A percentile compares a stretch with the other conserved stretches of the same genome.
phyloP scores from a whole-genome alignment of 2,888 invertebrate genomes.

The Drosophila macrospina region DNA sequence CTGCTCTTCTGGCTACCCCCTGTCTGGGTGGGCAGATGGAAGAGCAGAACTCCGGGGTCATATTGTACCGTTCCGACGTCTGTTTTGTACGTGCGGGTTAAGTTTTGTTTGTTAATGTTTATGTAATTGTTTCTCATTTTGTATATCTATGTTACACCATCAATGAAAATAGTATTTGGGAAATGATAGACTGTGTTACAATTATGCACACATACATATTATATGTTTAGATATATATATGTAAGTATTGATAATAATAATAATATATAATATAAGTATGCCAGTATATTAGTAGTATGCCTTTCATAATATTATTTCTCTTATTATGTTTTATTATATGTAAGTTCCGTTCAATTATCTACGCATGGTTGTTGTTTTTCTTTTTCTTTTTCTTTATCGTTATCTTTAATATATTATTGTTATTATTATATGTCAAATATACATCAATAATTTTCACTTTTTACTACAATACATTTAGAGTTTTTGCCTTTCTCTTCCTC shows the following conservation, averaged over 20 bases:
- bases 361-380: slow-evolving; percentile 73
- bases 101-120: slow-evolving; percentile 1
- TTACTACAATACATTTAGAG: slow-evolving; percentile 67
- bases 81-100: slow-evolving; percentile 20
- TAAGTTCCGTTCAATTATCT: slow-evolving; percentile 71
- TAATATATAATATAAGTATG: slow-evolving; percentile 8
- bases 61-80: slow-evolving; percentile 34
- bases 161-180: slow-evolving; percentile 65
- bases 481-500: slow-evolving; percentile 20
- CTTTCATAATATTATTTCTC: slow-evolving; percentile 30
- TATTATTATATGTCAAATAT: slow-evolving; percentile 61
- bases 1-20: slow-evolving; percentile 13
- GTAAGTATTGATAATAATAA: slow-evolving; percentile 3
- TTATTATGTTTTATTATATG: slow-evolving; percentile 42
- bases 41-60: slow-evolving; percentile 31
- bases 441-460: slow-evolving; percentile 65
- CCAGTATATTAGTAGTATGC: slow-evolving; percentile 22
- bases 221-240: slow-evolving; percentile 25
- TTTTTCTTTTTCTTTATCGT: slow-evolving; percentile 63
- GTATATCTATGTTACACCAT: slow-evolving; percentile 77
- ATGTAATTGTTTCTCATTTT: slow-evolving; percentile 35
- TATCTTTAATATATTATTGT: slow-evolving; percentile 23
- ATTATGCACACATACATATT: slow-evolving; percentile 24
- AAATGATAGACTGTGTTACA: slow-evolving; percentile 55
- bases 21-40: slow-evolving; percentile 3